Conservation (phyloP, 2,113 vertebrate species). For the Microtus ochrogaster region DNA sequence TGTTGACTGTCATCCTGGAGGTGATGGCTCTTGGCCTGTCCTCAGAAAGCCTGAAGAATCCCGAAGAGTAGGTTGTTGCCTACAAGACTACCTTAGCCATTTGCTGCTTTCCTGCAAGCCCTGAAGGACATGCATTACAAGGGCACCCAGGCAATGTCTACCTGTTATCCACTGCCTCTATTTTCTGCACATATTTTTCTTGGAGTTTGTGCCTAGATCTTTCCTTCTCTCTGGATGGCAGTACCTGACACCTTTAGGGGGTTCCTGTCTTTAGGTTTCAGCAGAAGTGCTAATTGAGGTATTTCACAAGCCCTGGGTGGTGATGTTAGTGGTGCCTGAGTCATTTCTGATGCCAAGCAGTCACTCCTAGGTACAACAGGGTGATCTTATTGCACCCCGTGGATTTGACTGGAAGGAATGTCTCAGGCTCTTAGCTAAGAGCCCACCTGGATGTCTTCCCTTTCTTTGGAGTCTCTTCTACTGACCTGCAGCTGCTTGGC, state of each 20-base stretch:
- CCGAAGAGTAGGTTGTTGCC: background rate
- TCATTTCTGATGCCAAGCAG: background rate
- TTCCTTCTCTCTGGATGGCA: background rate
- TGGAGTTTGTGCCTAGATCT: background rate
- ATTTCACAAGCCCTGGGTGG: background rate
- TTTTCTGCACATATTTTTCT: background rate
- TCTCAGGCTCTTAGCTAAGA: conserved; percentile 60
- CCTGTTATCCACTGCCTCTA: rapidly evolving
- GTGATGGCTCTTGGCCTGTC: background rate
- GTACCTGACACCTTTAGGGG: background rate
- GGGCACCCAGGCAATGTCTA: too few relatives aligned
- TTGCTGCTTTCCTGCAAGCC: background rate
- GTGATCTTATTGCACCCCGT: background rate
- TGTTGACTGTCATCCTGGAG: background rate
- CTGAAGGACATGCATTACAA: background rate
- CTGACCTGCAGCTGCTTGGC: background rate
- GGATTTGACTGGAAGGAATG: background rate
- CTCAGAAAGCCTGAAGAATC: background rate
- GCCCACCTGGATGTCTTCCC: background rate
- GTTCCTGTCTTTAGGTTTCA: background rate
- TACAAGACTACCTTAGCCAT: rapidly evolving
- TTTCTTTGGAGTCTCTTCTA: background rate
- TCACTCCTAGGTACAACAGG: background rate
- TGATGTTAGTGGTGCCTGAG: background rate
- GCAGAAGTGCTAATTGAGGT: background rate